Percentiles rank a stretch among this genome's conserved stretches.
These are phyloP conservation scores for Denticeps clupeoides DNA, from an alignment of 2,797 vertebrate genomes.

Conservation along the genomic window DNA sequence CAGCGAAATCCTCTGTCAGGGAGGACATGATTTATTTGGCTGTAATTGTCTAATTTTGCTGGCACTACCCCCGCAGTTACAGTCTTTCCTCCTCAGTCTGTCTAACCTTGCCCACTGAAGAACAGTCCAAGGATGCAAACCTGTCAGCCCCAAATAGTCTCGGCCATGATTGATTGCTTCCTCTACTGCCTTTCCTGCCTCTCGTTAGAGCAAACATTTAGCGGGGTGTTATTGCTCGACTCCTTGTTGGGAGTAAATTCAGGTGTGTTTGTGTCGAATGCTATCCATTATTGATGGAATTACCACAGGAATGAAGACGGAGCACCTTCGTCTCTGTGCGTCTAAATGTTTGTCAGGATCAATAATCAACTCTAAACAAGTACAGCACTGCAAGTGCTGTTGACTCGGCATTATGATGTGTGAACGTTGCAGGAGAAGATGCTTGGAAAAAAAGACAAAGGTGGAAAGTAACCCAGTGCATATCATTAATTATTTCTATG, in stretches of 20 bases:
- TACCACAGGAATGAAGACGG: conserved; percentile 3
- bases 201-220: conserved; percentile 55
- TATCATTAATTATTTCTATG: too few species aligned
- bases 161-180: conserved; percentile 53
- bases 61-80: conserved; percentile 32
- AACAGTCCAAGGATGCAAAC: conserved; percentile 58
- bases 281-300: conserved; percentile 23
- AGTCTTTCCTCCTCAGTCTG: not conserved
- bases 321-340: conserved; percentile 28
- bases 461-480: too few species aligned
- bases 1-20: conserved; percentile 49
- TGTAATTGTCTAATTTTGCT: conserved; percentile 62
- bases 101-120: conserved; percentile 53
- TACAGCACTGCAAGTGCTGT: conserved; percentile 18
- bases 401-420: not conserved
- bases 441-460: too few species aligned
- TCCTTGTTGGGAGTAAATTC: conserved; percentile 44
- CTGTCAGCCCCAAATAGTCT: conserved; percentile 51
- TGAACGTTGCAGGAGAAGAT: too few species aligned
- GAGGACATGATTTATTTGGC: conserved; percentile 59
- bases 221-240: conserved; percentile 31
- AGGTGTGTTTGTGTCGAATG: conserved; percentile 33
- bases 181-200: conserved; percentile 27
- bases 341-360: conserved; percentile 50
- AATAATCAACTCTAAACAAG: conserved; percentile 48